Base-by-base conservation (phyloP, 2,797 vertebrate species). In the Danio kyathit region DNA sequence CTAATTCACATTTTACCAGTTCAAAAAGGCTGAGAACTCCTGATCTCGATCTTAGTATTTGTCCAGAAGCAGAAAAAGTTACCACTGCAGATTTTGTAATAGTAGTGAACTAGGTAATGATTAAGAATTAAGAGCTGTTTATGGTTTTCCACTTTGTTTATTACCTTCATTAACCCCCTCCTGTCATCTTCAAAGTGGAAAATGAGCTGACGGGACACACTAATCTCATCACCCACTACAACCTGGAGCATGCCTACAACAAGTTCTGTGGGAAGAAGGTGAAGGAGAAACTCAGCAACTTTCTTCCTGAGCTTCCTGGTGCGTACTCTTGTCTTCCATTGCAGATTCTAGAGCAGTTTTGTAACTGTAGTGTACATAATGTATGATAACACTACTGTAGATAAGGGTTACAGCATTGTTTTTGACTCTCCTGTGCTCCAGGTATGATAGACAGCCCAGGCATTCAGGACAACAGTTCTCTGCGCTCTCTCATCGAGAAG, bases 191-290 rank as follows among this genome's bases (percentile, higher is more conserved):
- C 5, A 82, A 85, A 99, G 97, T 96, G 52, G 96, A 95, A 17
- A 98, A 95, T 1, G 98, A 99, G 81, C 90, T 99, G 82, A 99
- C 97, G 0, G 98, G 97, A 21, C 99, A 97, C 92, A 98, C 96
- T 29, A 99, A 99, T 91, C 93, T 99, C 83, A 98, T 99, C 87
- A 97, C 97, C 9, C 97, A 99, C 91, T 99, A 99, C 91, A 99
- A 95, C 89, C 90, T 99, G 91, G 98, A 99, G 80, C 97, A 98
- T 17, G 95, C 97, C 69, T 99, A 98, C 90, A 97, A 98, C 90
- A 99, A 97, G 71, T 99, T 99, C 92, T 99, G 98, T 69, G 97
- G 97, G 10, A 99, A 99, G 91, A 99, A 99, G 83, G 97, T 99
- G 89, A 99, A 99, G 83, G 97, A 99, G 89, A 99, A 99, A 85